Evolutionary conservation across 2,797 vertebrate species (phyloP), one percentile per base, ranked within the genome.

Genomic region (Pelodytes ibericus): DNA sequence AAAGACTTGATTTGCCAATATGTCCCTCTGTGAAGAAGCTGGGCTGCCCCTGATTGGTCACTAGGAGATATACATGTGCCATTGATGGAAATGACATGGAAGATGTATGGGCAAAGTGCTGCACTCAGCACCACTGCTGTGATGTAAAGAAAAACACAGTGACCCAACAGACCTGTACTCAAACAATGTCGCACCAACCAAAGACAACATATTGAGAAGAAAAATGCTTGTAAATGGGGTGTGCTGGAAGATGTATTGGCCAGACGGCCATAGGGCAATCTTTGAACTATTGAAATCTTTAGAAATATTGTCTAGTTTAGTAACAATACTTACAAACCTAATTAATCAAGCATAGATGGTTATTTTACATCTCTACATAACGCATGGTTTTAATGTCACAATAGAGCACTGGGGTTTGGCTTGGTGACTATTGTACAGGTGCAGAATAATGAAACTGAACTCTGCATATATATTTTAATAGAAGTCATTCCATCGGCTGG

Each of bases 251-350:
- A 93, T 94, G 85, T 91, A 92, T 92, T 92, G 88, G 89, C 83
- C 84, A 82, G 84, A 74, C 66, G 77, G 90, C 89, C 90, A 93
- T 87, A 92, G 90, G 92, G 90, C 91, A 92, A 91, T 88, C 90
- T 92, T 91, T 93, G 91, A 92, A 91, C 89, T 90, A 92, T 92
- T 90, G 89, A 92, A 91, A 88, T 88, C 91, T 90, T 91, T 92
- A 92, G 91, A 91, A 92, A 91, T 92, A 92, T 92, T 90, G 89
- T 90, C 89, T 87, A 79, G 88, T 91, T 89, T 85, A 84, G 84
- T 83, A 90, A 93, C 90, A 94, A 93, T 93, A 87, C 88, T 89
- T 92, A 92, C 90, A 92, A 92, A 92, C 88, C 86, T 89, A 92
- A 92, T 93, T 92, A 92, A 93, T 92, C 91, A 93, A 91, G 85